Base-by-base conservation (phyloP, 2,797 vertebrate genomes). In the Cercopithecus mitis region DNA sequence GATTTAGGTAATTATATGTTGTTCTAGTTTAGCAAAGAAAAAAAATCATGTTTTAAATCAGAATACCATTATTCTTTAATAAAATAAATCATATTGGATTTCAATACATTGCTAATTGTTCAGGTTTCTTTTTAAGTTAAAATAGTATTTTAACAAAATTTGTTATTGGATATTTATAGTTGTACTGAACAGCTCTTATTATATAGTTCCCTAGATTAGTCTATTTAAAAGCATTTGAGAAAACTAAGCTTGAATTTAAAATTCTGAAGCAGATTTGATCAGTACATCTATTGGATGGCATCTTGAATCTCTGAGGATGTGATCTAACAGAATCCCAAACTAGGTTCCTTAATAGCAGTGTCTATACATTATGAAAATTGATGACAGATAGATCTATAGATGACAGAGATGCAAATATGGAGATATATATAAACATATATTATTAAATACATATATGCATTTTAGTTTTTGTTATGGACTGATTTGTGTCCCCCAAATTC, bases 1-100 rank as follows among this genome's bases (percentile, higher is more conserved):
- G 39, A 97, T 97, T 94, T 97, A 77, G 64, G 33, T 94, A 97
- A 83, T 97, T 97, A 95, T 76, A 67, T 6, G 5, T 97, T 96
- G 67, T 96, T 98, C 82, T 95, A 55, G 92, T 96, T 75, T 45
- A 94, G 36, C 79, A 67, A 90, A 77, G 73, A 67, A 88, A 79
- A 79, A 89, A 96, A 90, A 57, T 55, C 12, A 61, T 73, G 11
- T 88, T 33, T 90, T 92, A 96, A 96, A 88, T 83, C 27, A 61
- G 33, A 94, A 90, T 88, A 5, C 14, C 89, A 41, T 88, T 96
- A 45, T 85, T 95, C 81, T 73, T 94, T 84, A 85, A n/a, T 84
- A 80, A 95, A 83, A 64, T 64, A 72, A 96, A 52, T 57, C 10
- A 43, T 91, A 76, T 27, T 83, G 9, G 9, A 79, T 75, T 87